Base-by-base conservation (phyloP, 2,797 vertebrate genomes). In the Sebastes jordani region DNA sequence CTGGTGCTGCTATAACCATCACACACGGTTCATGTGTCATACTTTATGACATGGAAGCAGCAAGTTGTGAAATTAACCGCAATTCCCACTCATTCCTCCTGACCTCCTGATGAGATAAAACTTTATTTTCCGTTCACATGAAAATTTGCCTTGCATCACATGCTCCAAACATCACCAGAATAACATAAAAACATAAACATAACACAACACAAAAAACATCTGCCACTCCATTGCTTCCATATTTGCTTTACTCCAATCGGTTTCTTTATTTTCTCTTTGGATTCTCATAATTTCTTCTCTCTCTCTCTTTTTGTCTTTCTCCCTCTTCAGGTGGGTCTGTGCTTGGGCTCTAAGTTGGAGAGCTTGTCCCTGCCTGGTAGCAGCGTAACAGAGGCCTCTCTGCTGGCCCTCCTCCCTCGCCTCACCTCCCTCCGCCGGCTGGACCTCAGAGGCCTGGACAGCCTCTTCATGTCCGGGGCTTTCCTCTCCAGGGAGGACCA, bases 381-480 rank as follows among this genome's bases (percentile, higher is more conserved):
- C 92, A 96, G 95, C 20, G 86, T 96, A 34, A 94, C 94, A 0
- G 96, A 96, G 73, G 90, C 94, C 3, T 93, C 94, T 34, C 95
- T 97, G 20, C 46, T 96, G 84, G 70, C 80, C 16, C 91, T 97
- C 6, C 66, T 96, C 10, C 91, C 95, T 5, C 91, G 86, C 58
- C 97, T 97, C 64, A 96, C 94, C 0, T 80, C 86, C 61, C 95
- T 98, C 29, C 92, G 86, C 25, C 89, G 87, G 60, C 88, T 98
- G 73, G 93, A 97, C 84, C 95, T 98, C 71, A 88, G 94, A 1
- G 93, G 97, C 58, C 94, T 94, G 79, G 94, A 96, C 89, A 96
- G 96, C 88, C 96, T 96, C 80, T 97, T 96, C 78, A 93, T 91
- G 89, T 95, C 96, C 0, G 90, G 96, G 65, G 91, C 86, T 0